Percentiles rank a stretch among this genome's conserved stretches.
These are phyloP conservation scores for Mactra quadrangularis DNA, from an alignment of 1,140 invertebrate genomes.

Conservation along the genomic window DNA sequence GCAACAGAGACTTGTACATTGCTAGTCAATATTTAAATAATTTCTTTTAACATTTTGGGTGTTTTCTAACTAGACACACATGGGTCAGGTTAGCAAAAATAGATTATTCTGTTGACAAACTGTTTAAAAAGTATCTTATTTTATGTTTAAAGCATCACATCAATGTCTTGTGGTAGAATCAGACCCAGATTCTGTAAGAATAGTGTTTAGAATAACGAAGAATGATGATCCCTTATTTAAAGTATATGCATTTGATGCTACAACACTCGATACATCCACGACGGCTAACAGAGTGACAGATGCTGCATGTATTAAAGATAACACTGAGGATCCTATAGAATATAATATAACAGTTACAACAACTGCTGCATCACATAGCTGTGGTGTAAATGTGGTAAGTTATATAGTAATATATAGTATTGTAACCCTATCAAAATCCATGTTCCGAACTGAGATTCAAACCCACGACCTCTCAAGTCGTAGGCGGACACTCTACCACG, in stretches of 20 bases:
- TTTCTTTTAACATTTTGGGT: too few relatives aligned
- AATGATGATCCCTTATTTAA: neutral
- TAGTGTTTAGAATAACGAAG: neutral
- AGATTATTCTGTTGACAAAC: too few relatives aligned
- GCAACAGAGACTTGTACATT: too few relatives aligned
- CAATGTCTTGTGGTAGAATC: neutral
- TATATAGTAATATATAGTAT: neutral
- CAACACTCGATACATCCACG: slow-evolving; percentile 8
- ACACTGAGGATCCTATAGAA: neutral
- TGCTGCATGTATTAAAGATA: slow-evolving; percentile 6
- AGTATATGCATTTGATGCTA: slow-evolving; percentile 30
- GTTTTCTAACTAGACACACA: too few relatives aligned
- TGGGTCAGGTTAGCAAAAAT: too few relatives aligned
- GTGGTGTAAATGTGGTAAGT: slow-evolving; percentile 39
- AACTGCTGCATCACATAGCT: neutral
- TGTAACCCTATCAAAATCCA: too few relatives aligned
- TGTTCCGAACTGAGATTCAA: too few relatives aligned
- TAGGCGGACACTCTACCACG: neutral
- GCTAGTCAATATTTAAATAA: too few relatives aligned
- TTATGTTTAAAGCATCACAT: neutral
- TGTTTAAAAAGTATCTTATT: too few relatives aligned
- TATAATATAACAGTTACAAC: slow-evolving; percentile 1
- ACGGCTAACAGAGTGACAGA: slow-evolving; percentile 11
- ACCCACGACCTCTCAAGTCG: too few relatives aligned
- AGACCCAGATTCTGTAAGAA: neutral